These are phyloP conservation scores for Parauchenoglanis ngamensis DNA, from an alignment of 2,797 vertebrate genomes.

Conservation along the genomic window DNA sequence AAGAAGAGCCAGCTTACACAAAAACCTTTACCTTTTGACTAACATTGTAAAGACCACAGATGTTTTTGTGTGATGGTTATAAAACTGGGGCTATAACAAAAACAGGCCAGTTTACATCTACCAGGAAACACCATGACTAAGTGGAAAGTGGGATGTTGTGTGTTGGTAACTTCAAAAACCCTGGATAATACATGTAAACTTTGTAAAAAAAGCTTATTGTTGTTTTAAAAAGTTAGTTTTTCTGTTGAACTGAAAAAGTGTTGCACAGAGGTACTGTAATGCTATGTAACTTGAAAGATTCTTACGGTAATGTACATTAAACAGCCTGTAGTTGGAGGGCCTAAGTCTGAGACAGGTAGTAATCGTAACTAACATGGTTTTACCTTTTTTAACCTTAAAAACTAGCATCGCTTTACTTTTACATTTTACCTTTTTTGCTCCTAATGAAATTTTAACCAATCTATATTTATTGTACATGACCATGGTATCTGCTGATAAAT, in stretches of 20 bases:
- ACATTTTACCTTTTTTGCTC: not conserved
- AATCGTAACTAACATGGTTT: not conserved
- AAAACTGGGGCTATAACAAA: not conserved
- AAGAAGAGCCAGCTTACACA: not conserved
- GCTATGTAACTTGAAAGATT: not conserved
- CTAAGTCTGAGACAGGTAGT: not conserved
- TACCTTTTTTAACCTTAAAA: too few relatives aligned
- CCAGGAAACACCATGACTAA: conserved; percentile 8
- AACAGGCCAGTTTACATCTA: not conserved
- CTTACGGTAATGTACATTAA: not conserved
- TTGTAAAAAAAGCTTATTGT: not conserved
- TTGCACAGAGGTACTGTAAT: not conserved
- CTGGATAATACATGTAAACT: not conserved
- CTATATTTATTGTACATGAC: not conserved
- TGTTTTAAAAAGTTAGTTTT: not conserved
- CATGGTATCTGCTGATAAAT: not conserved
- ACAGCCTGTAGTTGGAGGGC: not conserved
- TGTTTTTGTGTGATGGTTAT: not conserved
- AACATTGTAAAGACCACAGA: not conserved
- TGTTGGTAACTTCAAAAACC: not conserved
- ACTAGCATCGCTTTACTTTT: not conserved
- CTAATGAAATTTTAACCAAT: not conserved
- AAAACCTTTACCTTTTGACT: not conserved
- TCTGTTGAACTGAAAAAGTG: not conserved
- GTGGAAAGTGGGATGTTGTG: not conserved